Percentiles rank a stretch among this genome's conserved stretches.
Evolutionary conservation across 2,113 vertebrate genomes (phyloP).

Genomic region (Platysteira castanea): DNA sequence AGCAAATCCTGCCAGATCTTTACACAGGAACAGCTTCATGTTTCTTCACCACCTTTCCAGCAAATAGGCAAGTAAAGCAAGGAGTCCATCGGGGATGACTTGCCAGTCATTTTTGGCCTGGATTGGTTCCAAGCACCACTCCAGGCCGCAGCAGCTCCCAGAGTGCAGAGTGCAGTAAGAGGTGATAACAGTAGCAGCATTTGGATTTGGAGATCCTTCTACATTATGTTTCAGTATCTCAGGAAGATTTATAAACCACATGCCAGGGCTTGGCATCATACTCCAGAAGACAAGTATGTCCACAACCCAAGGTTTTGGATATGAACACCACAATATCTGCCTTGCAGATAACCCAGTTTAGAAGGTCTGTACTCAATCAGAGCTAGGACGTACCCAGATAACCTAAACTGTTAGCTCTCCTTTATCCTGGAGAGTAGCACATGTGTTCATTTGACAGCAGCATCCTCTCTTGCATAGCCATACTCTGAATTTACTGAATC

Average conservation of each 20-base stretch:
- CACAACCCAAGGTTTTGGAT: neutral
- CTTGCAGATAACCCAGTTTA: neutral
- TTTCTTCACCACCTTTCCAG: neutral
- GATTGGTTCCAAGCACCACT: neutral
- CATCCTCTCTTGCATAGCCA: neutral
- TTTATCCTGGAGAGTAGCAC: neutral
- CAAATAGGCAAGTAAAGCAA: accelerated
- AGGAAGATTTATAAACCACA: neutral
- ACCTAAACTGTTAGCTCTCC: neutral
- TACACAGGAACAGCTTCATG: neutral
- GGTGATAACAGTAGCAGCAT: accelerated
- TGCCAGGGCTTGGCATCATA: neutral
- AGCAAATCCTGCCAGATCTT: neutral
- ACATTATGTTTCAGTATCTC: neutral
- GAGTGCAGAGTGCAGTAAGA: accelerated
- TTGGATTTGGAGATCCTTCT: neutral
- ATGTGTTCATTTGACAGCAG: neutral
- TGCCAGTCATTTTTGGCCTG: neutral
- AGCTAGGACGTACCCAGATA: neutral
- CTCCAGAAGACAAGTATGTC: neutral
- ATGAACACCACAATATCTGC: neutral
- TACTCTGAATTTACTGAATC: neutral
- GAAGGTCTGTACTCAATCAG: neutral
- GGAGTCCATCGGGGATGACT: neutral
- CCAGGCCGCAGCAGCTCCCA: neutral